These are phyloP conservation scores for Chymomyza caudatula DNA, from an alignment of 2,888 invertebrate genomes.

Conservation along the genomic window DNA sequence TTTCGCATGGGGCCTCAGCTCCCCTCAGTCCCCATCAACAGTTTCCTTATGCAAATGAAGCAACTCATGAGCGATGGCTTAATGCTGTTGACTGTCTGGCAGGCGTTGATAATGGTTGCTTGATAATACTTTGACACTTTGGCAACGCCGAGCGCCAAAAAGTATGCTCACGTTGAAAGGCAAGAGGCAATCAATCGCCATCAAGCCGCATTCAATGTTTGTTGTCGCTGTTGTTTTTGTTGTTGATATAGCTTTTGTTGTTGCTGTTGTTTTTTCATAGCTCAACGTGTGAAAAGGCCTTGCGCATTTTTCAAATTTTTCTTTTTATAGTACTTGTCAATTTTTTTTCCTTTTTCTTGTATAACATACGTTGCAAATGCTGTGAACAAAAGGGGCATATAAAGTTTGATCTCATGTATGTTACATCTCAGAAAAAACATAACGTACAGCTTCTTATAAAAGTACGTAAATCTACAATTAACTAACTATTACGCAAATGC, in stretches of 20 bases:
- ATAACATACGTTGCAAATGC: background rate
- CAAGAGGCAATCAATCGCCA: slow-evolving; percentile 42
- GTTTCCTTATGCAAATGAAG: background rate
- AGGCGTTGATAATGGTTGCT: background rate
- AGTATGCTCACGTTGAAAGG: slow-evolving; percentile 1
- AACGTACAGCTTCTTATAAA: background rate
- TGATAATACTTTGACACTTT: slow-evolving; percentile 5
- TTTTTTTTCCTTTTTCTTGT: slow-evolving; percentile 1
- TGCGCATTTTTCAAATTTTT: slow-evolving; percentile 30
- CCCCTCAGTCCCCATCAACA: background rate
- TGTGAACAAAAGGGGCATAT: background rate
- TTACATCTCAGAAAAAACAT: background rate
- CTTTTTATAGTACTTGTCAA: slow-evolving; percentile 18
- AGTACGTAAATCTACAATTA: too few species aligned
- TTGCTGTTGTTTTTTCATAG: background rate
- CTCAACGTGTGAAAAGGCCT: slow-evolving; percentile 11
- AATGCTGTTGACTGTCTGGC: slow-evolving; percentile 1
- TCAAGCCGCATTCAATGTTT: slow-evolving; percentile 7
- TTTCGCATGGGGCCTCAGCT: slow-evolving; percentile 21
- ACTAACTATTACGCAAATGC: too few species aligned
- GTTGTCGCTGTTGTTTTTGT: background rate
- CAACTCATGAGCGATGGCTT: background rate
- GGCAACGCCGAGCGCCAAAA: background rate
- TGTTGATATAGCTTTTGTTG: background rate
- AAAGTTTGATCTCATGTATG: background rate